These are phyloP conservation scores for Euleptes europaea DNA, from an alignment of 2,113 vertebrate genomes.

Conservation along the genomic window DNA sequence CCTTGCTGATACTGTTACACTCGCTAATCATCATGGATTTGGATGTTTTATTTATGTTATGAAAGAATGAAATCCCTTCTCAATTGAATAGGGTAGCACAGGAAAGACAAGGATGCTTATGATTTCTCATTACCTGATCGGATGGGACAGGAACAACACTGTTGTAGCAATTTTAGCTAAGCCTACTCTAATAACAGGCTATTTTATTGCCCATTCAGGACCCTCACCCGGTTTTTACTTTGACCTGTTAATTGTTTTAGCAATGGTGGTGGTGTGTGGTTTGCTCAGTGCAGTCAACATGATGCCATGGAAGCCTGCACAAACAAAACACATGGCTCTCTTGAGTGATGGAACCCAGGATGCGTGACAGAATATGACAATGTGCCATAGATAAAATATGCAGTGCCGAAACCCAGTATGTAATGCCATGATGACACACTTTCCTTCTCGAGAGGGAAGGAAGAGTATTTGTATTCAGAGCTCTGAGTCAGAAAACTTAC, in stretches of 20 bases:
- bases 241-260: background rate
- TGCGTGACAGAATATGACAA: fast-evolving
- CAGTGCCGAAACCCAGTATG: background rate
- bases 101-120: background rate
- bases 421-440: background rate
- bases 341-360: fast-evolving
- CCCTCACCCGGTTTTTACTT: background rate
- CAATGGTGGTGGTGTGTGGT: background rate
- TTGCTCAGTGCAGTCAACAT: background rate
- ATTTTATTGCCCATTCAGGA: background rate
- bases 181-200: too few relatives aligned
- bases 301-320: background rate
- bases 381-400: fast-evolving
- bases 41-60: constrained; percentile 6
- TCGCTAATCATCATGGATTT: background rate
- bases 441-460: background rate
- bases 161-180: fast-evolving
- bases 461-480: background rate
- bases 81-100: background rate
- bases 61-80: background rate
- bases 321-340: background rate
- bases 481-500: fast-evolving
- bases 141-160: background rate
- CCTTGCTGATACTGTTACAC: background rate
- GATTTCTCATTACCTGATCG: background rate